phyloP scores from a whole-genome alignment of 2,888 invertebrate genomes.

The Calameuta idolon region DNA sequence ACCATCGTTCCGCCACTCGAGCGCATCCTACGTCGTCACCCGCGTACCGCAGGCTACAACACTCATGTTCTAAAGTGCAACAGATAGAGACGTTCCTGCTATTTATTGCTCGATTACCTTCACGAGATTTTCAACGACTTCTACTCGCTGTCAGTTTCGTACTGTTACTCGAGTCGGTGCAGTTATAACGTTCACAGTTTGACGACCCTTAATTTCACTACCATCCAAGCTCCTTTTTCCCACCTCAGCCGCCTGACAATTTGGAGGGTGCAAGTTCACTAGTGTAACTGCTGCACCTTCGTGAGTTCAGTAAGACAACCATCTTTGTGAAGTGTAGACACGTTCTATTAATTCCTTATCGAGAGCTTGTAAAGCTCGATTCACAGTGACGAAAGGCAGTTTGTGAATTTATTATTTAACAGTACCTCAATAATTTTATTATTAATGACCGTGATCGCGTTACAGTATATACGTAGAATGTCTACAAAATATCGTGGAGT shows the following conservation, averaged over 20 bases:
- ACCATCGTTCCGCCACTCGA: constrained; percentile 3
- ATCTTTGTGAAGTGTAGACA: not conserved
- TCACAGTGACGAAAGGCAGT: not conserved
- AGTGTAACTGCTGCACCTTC: not conserved
- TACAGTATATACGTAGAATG: constrained; percentile 31
- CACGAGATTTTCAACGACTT: constrained; percentile 14
- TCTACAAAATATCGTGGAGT: constrained; percentile 38
- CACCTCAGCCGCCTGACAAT: not conserved
- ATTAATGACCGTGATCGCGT: constrained; percentile 36
- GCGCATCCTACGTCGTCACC: not conserved
- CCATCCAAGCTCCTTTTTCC: not conserved
- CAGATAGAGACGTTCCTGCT: not conserved
- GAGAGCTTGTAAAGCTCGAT: not conserved
- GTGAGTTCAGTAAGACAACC: not conserved
- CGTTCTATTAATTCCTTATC: not conserved
- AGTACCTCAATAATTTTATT: constrained; percentile 10
- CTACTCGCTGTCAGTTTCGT: not conserved
- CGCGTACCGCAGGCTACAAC: constrained; percentile 13
- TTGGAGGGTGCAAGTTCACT: not conserved
- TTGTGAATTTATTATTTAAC: not conserved
- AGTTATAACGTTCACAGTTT: not conserved
- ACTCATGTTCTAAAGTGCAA: constrained; percentile 27
- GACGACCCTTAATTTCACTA: not conserved
- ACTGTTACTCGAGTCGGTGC: not conserved
- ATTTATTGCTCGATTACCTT: constrained; percentile 15